A percentile compares a stretch with the other conserved stretches of the same genome.
Conservation (phyloP, 23 tunicate species). For the Trididemnum clinides region DNA sequence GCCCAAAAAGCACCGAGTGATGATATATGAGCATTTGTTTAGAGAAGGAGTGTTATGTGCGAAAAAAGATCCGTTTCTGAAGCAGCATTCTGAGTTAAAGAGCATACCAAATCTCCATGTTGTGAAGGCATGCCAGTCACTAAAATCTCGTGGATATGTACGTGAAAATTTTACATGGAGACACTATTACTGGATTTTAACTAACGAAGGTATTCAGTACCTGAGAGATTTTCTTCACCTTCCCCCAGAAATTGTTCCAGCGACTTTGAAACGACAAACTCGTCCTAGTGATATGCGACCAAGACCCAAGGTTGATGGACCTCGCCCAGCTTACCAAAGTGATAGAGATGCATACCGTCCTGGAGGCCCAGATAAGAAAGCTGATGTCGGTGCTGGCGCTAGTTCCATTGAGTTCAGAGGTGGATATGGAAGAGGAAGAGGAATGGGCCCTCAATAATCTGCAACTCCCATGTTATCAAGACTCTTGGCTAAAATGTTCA, state of each 20-base stretch:
- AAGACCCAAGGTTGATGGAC: constrained; percentile 82
- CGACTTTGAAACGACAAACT: constrained; percentile 85
- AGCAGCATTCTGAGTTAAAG: constrained; percentile 65
- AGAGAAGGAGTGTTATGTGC: constrained; percentile 94
- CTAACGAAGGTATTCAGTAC: constrained; percentile 97
- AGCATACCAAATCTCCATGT: constrained; percentile 86
- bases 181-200: constrained; percentile 80
- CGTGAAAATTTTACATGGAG: constrained; percentile 88
- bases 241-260: constrained; percentile 98
- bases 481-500: no score
- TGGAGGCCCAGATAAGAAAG: constrained; percentile 94
- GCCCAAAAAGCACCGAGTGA: constrained; percentile 86
- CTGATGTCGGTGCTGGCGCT: constrained; percentile 95
- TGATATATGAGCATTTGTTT: constrained; percentile 86
- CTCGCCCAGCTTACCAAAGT: constrained; percentile 81
- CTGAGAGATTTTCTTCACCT: constrained; percentile 91
- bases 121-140: constrained; percentile 80
- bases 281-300: constrained; percentile 63
- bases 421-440: constrained; percentile 94
- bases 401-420: constrained; percentile 73
- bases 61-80: constrained; percentile 63
- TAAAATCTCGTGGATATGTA: constrained; percentile 89
- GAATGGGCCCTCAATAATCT: no score
- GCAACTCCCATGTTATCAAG: no score
- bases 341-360: constrained; percentile 92